Percentiles rank a stretch among this genome's conserved stretches.
phyloP scores from a whole-genome alignment of 2,113 vertebrate species.

The Scortum barcoo region DNA sequence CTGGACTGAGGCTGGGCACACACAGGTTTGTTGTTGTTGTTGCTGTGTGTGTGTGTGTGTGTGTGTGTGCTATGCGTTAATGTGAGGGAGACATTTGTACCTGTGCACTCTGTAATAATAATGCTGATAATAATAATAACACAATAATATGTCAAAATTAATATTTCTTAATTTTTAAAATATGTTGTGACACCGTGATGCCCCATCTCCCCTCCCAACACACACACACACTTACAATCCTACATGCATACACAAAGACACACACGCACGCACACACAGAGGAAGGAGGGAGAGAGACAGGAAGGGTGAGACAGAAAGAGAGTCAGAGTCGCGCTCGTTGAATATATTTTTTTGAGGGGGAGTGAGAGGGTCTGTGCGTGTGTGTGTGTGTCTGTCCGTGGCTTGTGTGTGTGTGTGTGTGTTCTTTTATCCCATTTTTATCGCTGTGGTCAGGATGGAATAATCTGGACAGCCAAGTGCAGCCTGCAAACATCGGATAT shows the following conservation, averaged over 20 bases:
- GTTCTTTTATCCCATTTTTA: conserved; percentile 31
- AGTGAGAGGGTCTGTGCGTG: background rate
- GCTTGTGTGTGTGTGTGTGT: background rate
- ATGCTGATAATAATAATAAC: conserved; percentile 21
- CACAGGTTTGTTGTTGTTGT: conserved; percentile 37
- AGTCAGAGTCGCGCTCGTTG: conserved; percentile 46
- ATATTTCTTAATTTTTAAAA: conserved; percentile 23
- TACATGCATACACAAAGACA: background rate
- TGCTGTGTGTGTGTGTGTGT: conserved; percentile 5
- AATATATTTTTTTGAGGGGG: background rate
- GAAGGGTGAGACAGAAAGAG: conserved; percentile 22
- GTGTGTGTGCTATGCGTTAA: conserved; percentile 1
- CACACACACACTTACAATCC: background rate
- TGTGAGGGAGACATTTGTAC: conserved; percentile 39
- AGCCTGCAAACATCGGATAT: conserved; percentile 32
- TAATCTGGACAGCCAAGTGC: conserved; percentile 31
- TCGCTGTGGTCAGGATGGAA: conserved; percentile 43
- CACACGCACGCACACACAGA: background rate
- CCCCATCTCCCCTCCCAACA: background rate
- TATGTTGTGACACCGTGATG: conserved; percentile 6
- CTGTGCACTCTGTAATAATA: conserved; percentile 4
- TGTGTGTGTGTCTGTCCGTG: background rate
- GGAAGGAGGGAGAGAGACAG: conserved; percentile 14
- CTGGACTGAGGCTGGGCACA: conserved; percentile 56
- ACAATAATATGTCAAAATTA: background rate